Evolutionary conservation across 2,888 invertebrate genomes (phyloP).

Genomic region (Erpobdella octoculata): DNA sequence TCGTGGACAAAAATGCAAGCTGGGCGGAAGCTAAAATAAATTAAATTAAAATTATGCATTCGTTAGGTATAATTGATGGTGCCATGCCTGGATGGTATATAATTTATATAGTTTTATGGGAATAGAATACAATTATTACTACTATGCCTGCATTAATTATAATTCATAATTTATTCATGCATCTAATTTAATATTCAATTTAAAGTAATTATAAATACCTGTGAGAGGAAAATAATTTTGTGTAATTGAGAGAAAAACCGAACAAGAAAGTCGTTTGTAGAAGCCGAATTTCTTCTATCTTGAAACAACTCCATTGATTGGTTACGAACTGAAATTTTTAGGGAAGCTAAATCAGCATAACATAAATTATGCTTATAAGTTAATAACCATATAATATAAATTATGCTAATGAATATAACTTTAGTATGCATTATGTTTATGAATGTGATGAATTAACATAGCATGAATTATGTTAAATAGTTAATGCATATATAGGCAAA

Average conservation of each 20-base stretch:
- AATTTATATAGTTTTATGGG: background rate
- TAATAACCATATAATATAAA: too few species aligned
- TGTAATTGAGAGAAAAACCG: slow-evolving; percentile 50
- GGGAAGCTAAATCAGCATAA: too few species aligned
- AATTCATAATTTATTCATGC: background rate
- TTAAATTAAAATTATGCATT: background rate
- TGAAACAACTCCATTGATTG: too few species aligned
- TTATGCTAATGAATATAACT: too few species aligned
- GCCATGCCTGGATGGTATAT: background rate
- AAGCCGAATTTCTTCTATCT: too few species aligned
- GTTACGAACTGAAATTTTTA: too few species aligned
- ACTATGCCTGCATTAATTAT: background rate
- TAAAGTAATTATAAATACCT: too few species aligned
- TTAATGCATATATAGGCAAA: background rate
- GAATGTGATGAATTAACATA: background rate
- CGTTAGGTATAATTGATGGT: too few species aligned
- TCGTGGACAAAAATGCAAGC: slow-evolving; percentile 45
- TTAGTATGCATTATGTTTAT: too few species aligned
- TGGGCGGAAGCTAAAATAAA: slow-evolving; percentile 46
- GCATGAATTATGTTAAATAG: background rate
- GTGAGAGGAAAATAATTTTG: slow-evolving; percentile 47
- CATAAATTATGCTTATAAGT: too few species aligned
- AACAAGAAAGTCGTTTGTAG: too few species aligned
- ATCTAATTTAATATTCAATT: background rate
- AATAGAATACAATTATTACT: too few species aligned